Evolutionary conservation across 1,140 invertebrate species (phyloP).

Genomic region (Ylistrum balloti): DNA sequence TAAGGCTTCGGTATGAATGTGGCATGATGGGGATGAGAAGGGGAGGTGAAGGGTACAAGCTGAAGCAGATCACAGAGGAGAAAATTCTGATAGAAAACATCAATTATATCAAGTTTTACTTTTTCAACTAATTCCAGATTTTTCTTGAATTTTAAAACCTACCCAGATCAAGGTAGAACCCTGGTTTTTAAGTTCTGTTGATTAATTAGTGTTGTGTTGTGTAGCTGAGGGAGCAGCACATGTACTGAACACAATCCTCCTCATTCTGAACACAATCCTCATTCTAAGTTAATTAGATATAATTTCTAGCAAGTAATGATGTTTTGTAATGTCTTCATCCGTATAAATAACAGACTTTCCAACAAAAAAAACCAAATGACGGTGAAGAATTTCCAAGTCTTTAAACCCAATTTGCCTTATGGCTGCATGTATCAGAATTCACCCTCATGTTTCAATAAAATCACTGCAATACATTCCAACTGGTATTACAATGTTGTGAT

Average conservation of each 20-base stretch:
- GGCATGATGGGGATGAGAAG: too few species aligned
- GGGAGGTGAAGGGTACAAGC: too few species aligned
- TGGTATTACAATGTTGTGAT: neutral
- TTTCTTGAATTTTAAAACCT: neutral
- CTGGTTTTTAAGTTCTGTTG: neutral
- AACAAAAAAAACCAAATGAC: neutral
- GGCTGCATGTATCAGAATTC: neutral
- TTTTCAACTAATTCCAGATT: neutral
- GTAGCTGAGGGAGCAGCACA: neutral
- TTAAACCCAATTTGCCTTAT: neutral
- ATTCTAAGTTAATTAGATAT: neutral
- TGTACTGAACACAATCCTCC: too few species aligned
- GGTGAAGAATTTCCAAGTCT: neutral
- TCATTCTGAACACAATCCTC: too few species aligned
- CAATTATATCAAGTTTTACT: too few species aligned
- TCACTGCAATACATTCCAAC: neutral
- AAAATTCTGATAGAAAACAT: too few species aligned
- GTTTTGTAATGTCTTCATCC: neutral
- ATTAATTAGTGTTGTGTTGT: neutral
- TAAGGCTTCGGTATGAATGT: too few species aligned
- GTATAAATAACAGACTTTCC: conserved; percentile 19
- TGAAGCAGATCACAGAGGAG: too few species aligned
- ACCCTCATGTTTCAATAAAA: conserved; percentile 15
- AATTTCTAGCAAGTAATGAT: neutral
- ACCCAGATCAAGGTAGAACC: neutral